phyloP scores from a whole-genome alignment of 2,888 invertebrate genomes.

The Agrochola circellaris region DNA sequence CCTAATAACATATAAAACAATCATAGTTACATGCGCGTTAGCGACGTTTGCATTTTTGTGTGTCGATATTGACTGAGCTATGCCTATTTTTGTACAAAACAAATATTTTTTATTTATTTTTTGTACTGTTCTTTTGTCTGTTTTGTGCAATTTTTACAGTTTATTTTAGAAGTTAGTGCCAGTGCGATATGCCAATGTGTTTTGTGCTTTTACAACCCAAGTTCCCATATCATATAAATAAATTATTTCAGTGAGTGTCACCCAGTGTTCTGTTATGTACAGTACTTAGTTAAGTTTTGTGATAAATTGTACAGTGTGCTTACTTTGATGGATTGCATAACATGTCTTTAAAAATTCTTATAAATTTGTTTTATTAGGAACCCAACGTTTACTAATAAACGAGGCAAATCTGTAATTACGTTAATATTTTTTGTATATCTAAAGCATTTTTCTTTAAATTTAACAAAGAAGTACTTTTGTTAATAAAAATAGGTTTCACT shows the following conservation, averaged over 20 bases:
- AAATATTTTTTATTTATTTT: not conserved
- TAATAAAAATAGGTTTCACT: not conserved
- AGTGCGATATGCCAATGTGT: conserved; percentile 69
- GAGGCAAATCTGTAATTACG: too few species aligned
- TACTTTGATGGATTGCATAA: conserved; percentile 68
- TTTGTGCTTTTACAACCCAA: conserved; percentile 64
- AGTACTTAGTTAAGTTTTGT: conserved; percentile 48
- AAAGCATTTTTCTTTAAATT: not conserved
- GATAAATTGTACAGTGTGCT: conserved; percentile 63
- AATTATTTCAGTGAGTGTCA: conserved; percentile 25
- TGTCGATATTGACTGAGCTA: too few species aligned
- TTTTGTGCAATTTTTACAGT: conserved; percentile 6
- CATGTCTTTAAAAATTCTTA: conserved; percentile 32
- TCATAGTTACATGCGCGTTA: too few species aligned
- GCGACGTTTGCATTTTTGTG: too few species aligned
- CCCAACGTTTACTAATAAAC: not conserved
- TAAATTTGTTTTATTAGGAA: not conserved
- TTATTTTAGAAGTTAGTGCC: conserved; percentile 69
- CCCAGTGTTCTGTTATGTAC: conserved; percentile 48
- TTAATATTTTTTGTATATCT: not conserved
- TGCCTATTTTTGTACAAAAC: not conserved
- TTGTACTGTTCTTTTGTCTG: not conserved
- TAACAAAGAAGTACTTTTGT: not conserved
- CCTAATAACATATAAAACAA: too few species aligned
- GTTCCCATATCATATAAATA: conserved; percentile 29